Evolutionary conservation across 2,797 vertebrate genomes (phyloP).

Genomic region (Acropternis orthonyx): DNA sequence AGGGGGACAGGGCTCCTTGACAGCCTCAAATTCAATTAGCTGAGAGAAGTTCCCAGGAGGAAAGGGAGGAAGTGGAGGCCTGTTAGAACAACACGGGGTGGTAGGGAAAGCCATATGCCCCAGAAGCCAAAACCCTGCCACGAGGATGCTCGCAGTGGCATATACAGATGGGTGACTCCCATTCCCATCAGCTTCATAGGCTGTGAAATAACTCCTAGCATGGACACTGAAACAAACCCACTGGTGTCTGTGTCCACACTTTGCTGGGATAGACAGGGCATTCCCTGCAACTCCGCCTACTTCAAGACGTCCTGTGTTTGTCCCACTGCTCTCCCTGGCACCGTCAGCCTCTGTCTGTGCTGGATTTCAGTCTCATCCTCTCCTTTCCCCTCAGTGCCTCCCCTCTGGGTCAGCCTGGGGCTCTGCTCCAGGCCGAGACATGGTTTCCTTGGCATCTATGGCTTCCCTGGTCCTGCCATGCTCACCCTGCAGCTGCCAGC

Average conservation of each 20-base stretch:
- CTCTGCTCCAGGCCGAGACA: not conserved
- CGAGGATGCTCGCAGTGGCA: not conserved
- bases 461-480: not conserved
- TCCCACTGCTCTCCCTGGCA: not conserved
- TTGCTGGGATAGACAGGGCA: not conserved
- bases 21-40: not conserved
- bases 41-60: not conserved
- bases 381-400: not conserved
- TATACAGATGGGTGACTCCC: not conserved
- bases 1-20: not conserved
- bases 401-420: not conserved
- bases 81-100: accelerated
- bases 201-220: not conserved
- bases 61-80: not conserved
- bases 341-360: not conserved
- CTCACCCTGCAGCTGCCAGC: not conserved
- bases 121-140: not conserved
- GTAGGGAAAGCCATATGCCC: accelerated
- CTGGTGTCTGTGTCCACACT: accelerated
- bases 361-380: not conserved
- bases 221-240: not conserved
- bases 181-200: not conserved
- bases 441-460: not conserved
- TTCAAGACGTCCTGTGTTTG: accelerated
- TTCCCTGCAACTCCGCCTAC: not conserved